A percentile compares a stretch with the other conserved stretches of the same genome.
Conservation (phyloP, 2,888 invertebrate genomes). For the Epistrophella euchroma region DNA sequence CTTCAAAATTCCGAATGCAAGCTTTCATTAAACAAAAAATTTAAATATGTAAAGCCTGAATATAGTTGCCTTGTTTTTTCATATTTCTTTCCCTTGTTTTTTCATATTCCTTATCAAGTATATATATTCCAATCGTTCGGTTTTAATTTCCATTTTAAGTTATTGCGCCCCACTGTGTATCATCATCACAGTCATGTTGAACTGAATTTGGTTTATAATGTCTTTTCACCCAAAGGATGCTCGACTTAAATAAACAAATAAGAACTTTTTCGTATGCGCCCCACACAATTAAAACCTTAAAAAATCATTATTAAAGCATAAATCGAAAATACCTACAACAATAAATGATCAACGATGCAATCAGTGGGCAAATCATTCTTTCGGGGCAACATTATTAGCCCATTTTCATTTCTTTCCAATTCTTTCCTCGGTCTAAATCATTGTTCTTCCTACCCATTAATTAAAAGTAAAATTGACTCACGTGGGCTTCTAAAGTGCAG, state of each 20-base stretch:
- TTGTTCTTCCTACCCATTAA: slow-evolving; percentile 75
- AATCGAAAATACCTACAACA: slow-evolving; percentile 36
- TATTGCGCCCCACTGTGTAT: neutral
- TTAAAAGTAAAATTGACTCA: slow-evolving; percentile 69
- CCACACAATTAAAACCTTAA: slow-evolving; percentile 39
- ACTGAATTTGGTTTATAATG: slow-evolving; percentile 58
- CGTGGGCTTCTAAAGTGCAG: slow-evolving; percentile 60
- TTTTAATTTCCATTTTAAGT: neutral
- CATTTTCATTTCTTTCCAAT: slow-evolving; percentile 51
- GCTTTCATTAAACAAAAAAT: too few species aligned
- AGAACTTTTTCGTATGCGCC: slow-evolving; percentile 54
- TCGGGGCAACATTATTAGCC: slow-evolving; percentile 63
- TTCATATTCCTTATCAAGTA: too few species aligned
- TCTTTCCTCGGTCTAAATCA: slow-evolving; percentile 43
- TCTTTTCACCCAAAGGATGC: slow-evolving; percentile 63
- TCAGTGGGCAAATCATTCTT: slow-evolving; percentile 53
- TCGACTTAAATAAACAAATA: slow-evolving; percentile 59
- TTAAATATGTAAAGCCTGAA: too few species aligned
- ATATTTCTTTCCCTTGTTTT: too few species aligned
- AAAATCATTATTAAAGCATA: slow-evolving; percentile 39
- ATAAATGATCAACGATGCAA: slow-evolving; percentile 63
- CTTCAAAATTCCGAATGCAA: too few species aligned
- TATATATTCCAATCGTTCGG: too few species aligned
- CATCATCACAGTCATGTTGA: slow-evolving; percentile 25
- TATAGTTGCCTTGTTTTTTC: too few species aligned